Conservation (phyloP, 2,113 vertebrate species). For the Oreochromis tanganicae region DNA sequence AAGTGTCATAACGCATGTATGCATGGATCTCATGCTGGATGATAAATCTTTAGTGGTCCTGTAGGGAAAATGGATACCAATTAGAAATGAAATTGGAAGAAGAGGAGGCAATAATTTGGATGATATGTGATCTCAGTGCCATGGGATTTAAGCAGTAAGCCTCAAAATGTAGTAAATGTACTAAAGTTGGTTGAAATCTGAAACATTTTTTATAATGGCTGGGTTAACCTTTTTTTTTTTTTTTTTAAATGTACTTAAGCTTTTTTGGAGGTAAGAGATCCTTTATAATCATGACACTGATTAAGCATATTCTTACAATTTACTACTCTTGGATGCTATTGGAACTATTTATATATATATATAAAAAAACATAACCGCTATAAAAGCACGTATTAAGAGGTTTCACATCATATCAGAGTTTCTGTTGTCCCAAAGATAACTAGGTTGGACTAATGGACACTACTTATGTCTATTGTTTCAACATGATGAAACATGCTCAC, state of each 20-base stretch:
- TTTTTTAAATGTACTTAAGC: neutral
- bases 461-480: neutral
- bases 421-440: neutral
- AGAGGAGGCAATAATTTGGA: neutral
- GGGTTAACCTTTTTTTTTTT: too few relatives aligned
- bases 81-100: neutral
- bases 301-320: neutral
- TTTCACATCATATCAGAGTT: neutral
- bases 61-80: neutral
- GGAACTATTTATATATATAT: neutral
- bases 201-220: neutral
- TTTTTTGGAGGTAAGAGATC: neutral
- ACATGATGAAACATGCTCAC: neutral
- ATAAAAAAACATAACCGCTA: neutral
- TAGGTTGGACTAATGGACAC: neutral
- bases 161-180: neutral
- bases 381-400: neutral
- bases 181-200: neutral
- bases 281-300: neutral
- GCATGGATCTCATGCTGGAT: neutral
- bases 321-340: neutral
- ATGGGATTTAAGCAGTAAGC: neutral
- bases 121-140: neutral
- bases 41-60: neutral
- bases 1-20: neutral